phyloP scores from a whole-genome alignment of 2,888 invertebrate genomes.

The Stenotaenia linearis region DNA sequence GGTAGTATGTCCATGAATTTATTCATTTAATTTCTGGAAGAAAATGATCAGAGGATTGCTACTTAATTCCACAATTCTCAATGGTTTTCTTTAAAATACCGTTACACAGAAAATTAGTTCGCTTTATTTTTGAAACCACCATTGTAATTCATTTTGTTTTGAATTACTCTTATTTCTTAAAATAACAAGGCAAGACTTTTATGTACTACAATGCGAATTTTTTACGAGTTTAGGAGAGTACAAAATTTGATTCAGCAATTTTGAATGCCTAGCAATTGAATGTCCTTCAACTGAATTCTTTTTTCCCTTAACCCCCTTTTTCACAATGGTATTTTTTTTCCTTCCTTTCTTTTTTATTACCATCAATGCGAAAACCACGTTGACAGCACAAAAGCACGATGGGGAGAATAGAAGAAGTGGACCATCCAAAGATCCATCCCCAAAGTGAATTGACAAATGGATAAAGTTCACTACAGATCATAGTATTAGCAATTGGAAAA shows the following conservation, averaged over 20 bases:
- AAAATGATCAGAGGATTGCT: constrained; percentile 6
- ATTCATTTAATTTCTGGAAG: constrained; percentile 21
- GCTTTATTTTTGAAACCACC: background rate
- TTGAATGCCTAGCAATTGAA: background rate
- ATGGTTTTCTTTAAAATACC: background rate
- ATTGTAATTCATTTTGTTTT: background rate
- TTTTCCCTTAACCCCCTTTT: background rate
- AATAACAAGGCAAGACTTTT: background rate
- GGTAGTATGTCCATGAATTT: background rate
- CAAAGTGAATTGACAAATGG: constrained; percentile 14
- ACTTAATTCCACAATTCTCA: background rate
- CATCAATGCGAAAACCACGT: background rate
- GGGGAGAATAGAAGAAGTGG: background rate
- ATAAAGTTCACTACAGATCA: background rate
- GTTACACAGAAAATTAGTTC: background rate
- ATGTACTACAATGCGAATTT: background rate
- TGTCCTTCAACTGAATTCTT: background rate
- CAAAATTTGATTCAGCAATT: background rate
- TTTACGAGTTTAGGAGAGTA: background rate
- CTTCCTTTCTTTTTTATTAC: background rate
- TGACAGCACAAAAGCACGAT: constrained; percentile 12
- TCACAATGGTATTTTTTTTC: background rate
- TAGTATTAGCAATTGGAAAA: background rate
- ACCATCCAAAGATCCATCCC: background rate
- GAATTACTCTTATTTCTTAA: background rate